Base-by-base conservation (phyloP, 2,113 vertebrate genomes). In the Lophotis ruficrista region DNA sequence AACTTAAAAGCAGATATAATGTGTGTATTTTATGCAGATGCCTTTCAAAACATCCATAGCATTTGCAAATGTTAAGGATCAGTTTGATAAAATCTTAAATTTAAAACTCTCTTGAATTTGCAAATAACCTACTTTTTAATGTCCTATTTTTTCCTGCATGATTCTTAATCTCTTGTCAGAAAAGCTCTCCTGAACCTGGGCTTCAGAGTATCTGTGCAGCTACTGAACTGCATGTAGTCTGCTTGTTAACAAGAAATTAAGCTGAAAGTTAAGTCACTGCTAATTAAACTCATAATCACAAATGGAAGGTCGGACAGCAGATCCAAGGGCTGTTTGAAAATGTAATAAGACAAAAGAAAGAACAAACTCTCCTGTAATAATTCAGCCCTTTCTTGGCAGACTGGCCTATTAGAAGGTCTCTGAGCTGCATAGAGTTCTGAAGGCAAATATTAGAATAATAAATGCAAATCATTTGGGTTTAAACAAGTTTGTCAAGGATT, bases 271-370 rank as follows among this genome's bases (percentile, higher is more conserved):
- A 87, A 91, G 89, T 90, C 94, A 94, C 56, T 94, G 89, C 80
- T 95, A 96, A 97, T 97, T 97, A 97, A 95, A 84, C 93, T 90
- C 87, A 80, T 94, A 91, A 95, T 95, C 93, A 97, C 84, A 86
- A 89, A 88, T 62, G 94, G 78, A 78, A 94, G 89, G 95, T 92
- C 90, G 91, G 89, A 91, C 56, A 86, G 83, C 48, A 90, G 61
- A 94, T 90, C 58, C 51, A 90, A 93, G 64, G 54, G 56, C 68
- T 87, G 79, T 65, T 78, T 85, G 75, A 85, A 88, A 91, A 86
- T 18, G 14, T 64, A 95, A 7, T 51, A 89, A 57, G 68, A 83
- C 60, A 94, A 85, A 92, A 80, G 65, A 87, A 93, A 68, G 70
- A 78, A 78, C 86, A 91, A 83, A 61, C 17, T 82, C 2, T 1